Evolutionary conservation across 2,888 invertebrate genomes (phyloP).

Genomic region (Lysandra bellargus): DNA sequence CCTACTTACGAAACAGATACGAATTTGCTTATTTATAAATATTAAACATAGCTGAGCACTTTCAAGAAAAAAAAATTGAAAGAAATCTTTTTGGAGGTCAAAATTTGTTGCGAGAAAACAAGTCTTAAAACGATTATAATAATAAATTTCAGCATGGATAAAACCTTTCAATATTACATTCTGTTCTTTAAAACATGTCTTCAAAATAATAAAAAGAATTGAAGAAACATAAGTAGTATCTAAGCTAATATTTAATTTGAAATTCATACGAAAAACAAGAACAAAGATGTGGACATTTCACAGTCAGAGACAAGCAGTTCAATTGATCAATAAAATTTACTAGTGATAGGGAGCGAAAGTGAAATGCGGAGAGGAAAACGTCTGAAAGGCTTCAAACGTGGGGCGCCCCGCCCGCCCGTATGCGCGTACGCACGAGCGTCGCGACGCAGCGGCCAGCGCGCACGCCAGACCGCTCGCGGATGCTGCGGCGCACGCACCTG

Average conservation of each 20-base stretch:
- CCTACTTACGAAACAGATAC: background rate
- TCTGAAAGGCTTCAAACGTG: slow-evolving; percentile 62
- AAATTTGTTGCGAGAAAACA: background rate
- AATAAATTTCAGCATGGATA: too few species aligned
- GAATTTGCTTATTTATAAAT: background rate
- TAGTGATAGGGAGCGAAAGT: slow-evolving; percentile 14
- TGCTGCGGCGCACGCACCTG: slow-evolving; percentile 71
- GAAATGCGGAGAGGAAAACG: slow-evolving; percentile 45
- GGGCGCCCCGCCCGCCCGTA: slow-evolving; percentile 65
- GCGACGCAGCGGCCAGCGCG: slow-evolving; percentile 41
- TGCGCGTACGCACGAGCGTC: slow-evolving; percentile 68
- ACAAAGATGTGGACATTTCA: too few species aligned
- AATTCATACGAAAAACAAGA: too few species aligned
- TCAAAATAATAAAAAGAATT: too few species aligned
- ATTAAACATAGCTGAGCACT: too few species aligned
- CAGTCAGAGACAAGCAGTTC: background rate
- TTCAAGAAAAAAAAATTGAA: background rate
- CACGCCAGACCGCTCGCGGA: slow-evolving; percentile 67
- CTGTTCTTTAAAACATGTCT: too few species aligned
- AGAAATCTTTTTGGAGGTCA: background rate
- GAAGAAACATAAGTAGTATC: too few species aligned
- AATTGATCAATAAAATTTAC: slow-evolving; percentile 11
- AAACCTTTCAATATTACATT: too few species aligned
- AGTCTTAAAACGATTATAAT: background rate
- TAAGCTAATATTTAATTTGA: too few species aligned